Evolutionary conservation across 1,140 invertebrate genomes (phyloP), one percentile per base, ranked within the genome.

Genomic region (Trichonephila clavata): DNA sequence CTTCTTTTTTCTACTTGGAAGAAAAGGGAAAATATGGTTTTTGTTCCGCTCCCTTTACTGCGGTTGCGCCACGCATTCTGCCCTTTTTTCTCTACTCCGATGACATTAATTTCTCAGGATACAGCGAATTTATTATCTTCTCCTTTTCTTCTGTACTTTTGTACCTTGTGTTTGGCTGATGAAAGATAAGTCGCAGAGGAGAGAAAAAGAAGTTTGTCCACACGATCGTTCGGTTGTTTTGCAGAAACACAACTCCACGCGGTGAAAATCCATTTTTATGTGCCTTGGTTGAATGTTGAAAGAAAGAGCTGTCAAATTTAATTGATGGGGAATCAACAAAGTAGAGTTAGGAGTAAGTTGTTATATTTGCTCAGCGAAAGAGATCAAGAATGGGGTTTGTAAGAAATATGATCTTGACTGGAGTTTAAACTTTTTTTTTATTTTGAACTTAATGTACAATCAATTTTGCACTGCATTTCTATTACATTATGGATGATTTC

Each of bases 41-140:
- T 83, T 59, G 81, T 83, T 83, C 39, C 21, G 81, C 81, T 83
- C 81, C 50, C 81, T 57, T 83, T 83, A 50, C 50, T n/a, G 20
- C n/a, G 57, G 57, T 24, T 59, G 81, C 13, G 0, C 57, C 18
- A 13, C 5, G 5, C 20, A 21, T 83, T n/a, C 21, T 83, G 2
- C n/a, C 14, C 6, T 77, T 18, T 18, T 32, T 16, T 32, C 18
- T 18, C 14, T 39, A 1, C 71, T 32, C n/a, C 16, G 16, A 27
- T 77, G 71, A 77, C 71, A 77, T 77, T 77, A 77, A 77, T 77
- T 77, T 77, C 71, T 32, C 18, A 18, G 27, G 32, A 77, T 77
- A 39, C 71, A 77, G 71, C 27, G 27, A 27, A 77, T 32, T 18
- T 39, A 14, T 18, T 24, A 68, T 27, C 63, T 39, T 39, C 16